Conservation (phyloP, 2,113 vertebrate genomes). For the Todiramphus chloris region DNA sequence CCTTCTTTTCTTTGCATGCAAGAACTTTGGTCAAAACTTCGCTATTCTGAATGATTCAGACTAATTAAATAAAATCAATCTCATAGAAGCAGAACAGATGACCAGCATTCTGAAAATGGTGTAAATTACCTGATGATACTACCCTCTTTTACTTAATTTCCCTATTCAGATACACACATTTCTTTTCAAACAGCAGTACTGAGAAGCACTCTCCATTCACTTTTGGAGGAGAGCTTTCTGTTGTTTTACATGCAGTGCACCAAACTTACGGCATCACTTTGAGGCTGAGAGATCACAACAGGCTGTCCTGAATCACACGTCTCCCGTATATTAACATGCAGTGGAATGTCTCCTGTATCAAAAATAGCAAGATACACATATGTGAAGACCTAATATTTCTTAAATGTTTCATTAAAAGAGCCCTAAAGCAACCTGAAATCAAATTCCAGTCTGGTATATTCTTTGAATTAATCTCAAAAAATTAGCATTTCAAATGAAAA, state of each 20-base stretch:
- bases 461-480: slow-evolving; percentile 24
- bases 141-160: neutral
- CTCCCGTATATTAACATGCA: slow-evolving; percentile 92
- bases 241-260: neutral
- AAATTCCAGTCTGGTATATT: neutral
- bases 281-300: slow-evolving; percentile 88
- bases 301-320: slow-evolving; percentile 88
- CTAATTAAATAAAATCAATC: slow-evolving; percentile 4
- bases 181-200: neutral
- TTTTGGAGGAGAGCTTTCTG: neutral
- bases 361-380: neutral
- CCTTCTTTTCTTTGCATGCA: neutral
- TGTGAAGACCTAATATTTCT: neutral
- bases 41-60: neutral
- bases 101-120: neutral
- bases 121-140: neutral
- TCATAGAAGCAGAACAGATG: neutral
- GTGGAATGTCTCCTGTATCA: slow-evolving; percentile 89
- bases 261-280: slow-evolving; percentile 86
- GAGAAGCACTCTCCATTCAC: neutral
- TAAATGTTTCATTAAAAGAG: neutral
- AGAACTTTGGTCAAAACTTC: neutral
- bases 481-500: slow-evolving; percentile 48
- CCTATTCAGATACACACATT: neutral
- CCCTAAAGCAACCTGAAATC: neutral